Evolutionary conservation across 2,113 vertebrate genomes (phyloP).

Genomic region (Peromyscus polionotus): DNA sequence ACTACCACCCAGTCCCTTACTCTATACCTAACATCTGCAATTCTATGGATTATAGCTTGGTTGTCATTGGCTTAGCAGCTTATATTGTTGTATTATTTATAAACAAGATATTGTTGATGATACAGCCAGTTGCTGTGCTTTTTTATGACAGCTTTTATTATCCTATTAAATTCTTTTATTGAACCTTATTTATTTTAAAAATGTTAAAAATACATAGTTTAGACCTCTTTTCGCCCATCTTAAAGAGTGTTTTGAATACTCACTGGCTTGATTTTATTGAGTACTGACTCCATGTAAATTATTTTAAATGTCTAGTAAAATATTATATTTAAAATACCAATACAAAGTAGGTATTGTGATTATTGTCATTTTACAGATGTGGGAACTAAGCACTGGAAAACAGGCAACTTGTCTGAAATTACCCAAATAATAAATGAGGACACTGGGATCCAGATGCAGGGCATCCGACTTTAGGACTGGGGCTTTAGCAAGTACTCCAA

Average conservation of each 20-base stretch:
- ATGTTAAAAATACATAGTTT: background rate
- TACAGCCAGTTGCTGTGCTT: background rate
- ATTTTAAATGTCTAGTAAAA: background rate
- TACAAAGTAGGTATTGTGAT: background rate
- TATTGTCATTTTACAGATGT: background rate
- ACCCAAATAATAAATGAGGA: background rate
- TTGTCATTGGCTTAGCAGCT: background rate
- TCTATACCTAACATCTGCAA: background rate
- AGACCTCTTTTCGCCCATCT: background rate
- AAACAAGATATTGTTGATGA: background rate
- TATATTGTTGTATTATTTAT: background rate
- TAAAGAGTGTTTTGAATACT: background rate
- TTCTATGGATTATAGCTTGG: background rate
- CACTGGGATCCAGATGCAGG: background rate
- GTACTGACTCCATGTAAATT: background rate
- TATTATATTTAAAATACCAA: background rate
- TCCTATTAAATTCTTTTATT: background rate
- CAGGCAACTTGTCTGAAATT: background rate
- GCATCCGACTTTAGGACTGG: background rate
- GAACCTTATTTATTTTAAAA: background rate
- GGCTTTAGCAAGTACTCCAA: background rate
- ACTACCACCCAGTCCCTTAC: background rate
- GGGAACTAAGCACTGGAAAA: background rate
- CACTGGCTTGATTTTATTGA: background rate
- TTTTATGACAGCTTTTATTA: background rate